Percentiles rank a stretch among this genome's conserved stretches.
These are phyloP conservation scores for Eonycteris spelaea DNA, from an alignment of 2,113 vertebrate genomes.

Conservation along the genomic window DNA sequence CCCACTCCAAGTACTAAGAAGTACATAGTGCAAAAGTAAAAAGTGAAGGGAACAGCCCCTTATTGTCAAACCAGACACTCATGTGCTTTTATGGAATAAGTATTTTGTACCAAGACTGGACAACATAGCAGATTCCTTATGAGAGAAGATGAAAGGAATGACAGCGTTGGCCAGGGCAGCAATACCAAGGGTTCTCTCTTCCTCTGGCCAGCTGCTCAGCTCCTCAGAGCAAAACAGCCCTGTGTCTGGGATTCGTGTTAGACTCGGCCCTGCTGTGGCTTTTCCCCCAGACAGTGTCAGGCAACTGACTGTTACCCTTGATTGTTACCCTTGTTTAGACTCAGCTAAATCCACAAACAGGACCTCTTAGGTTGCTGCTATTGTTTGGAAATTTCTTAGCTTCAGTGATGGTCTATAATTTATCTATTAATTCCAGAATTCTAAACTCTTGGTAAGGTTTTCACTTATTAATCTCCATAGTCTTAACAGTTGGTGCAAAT, in stretches of 20 bases:
- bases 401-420: background rate
- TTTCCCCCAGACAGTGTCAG: background rate
- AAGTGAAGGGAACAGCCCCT: background rate
- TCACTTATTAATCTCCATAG: background rate
- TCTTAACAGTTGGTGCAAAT: background rate
- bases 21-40: background rate
- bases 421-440: background rate
- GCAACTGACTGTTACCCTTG: background rate
- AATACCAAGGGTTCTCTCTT: background rate
- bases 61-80: background rate
- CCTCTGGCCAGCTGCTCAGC: background rate
- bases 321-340: background rate
- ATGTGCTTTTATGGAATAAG: conserved; percentile 62
- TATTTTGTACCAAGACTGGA: conserved; percentile 21
- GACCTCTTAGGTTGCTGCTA: background rate
- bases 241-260: background rate
- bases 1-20: background rate
- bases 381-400: background rate
- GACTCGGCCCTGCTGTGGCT: background rate
- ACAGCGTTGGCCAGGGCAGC: background rate
- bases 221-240: background rate
- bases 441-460: background rate
- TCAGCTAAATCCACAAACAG: background rate
- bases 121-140: background rate
- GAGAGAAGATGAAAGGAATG: conserved; percentile 54